Conservation (phyloP, 2,888 invertebrate genomes). For the Rhagonycha lutea region DNA sequence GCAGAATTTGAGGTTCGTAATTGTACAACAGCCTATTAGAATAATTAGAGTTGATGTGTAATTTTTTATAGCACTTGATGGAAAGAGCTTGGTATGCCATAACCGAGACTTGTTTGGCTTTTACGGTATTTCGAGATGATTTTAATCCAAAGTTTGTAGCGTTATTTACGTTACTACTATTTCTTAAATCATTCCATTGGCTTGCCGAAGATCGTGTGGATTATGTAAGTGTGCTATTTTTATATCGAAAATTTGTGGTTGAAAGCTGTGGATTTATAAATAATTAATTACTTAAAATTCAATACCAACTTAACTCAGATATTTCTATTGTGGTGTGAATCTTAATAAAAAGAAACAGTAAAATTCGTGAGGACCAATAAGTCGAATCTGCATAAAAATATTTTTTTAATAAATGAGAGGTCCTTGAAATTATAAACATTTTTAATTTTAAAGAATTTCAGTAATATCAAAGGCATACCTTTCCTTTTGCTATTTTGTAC, state of each 20-base stretch:
- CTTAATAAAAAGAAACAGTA: neutral
- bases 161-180: conserved; percentile 92
- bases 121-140: conserved; percentile 98
- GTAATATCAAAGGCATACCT: neutral
- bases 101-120: conserved; percentile 99
- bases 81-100: conserved; percentile 99
- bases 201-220: conserved; percentile 98
- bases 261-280: neutral
- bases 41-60: neutral
- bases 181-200: conserved; percentile 99
- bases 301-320: neutral
- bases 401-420: neutral
- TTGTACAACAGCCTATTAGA: neutral
- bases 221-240: conserved; percentile 74
- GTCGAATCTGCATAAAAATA: neutral
- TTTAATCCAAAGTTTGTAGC: conserved; percentile 98
- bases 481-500: neutral
- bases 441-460: neutral
- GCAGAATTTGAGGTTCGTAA: conserved; percentile 89
- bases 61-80: conserved; percentile 81
- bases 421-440: neutral
- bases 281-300: neutral
- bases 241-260: neutral
- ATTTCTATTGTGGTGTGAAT: neutral
- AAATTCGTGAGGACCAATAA: neutral